Evolutionary conservation across 30 jellyfish, hydroid and myxozoan genomes (phyloP).

Genomic region (Aurelia coerulea): DNA sequence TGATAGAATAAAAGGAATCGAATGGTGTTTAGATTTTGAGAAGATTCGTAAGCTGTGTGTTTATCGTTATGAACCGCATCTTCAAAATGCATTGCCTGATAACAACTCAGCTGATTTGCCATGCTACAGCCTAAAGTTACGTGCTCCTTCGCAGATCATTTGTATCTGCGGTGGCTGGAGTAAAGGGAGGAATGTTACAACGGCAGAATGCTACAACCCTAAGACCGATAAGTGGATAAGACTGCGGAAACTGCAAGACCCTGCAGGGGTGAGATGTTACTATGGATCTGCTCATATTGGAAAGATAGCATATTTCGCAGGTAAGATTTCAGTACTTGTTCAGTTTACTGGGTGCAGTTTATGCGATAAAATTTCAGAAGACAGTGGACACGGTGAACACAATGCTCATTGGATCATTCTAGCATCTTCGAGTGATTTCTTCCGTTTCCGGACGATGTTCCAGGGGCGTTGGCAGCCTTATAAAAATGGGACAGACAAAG

Average conservation of each 20-base stretch:
- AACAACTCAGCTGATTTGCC: slow-evolving; percentile 26
- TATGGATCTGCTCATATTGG: slow-evolving; percentile 61
- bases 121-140: slow-evolving; percentile 40
- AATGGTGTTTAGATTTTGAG: slow-evolving; percentile 20
- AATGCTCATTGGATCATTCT: slow-evolving; percentile 64
- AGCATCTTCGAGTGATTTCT: slow-evolving; percentile 67
- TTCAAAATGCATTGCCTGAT: slow-evolving; percentile 25
- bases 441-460: slow-evolving; percentile 39
- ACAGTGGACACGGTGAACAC: neutral
- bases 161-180: slow-evolving; percentile 87
- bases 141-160: slow-evolving; percentile 78
- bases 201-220: slow-evolving; percentile 74
- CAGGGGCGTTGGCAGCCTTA: neutral
- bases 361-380: too few relatives aligned
- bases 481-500: too few relatives aligned
- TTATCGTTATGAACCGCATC: slow-evolving; percentile 22
- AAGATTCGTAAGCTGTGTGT: slow-evolving; percentile 53
- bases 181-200: slow-evolving; percentile 76
- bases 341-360: too few relatives aligned
- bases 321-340: slow-evolving; percentile 10
- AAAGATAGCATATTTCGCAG: slow-evolving; percentile 46
- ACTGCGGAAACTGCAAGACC: slow-evolving; percentile 57
- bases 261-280: slow-evolving; percentile 79
- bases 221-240: slow-evolving; percentile 62
- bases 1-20: slow-evolving; percentile 7